Conservation (phyloP, 2,113 vertebrate species). For the Pelmatolapia mariae region DNA sequence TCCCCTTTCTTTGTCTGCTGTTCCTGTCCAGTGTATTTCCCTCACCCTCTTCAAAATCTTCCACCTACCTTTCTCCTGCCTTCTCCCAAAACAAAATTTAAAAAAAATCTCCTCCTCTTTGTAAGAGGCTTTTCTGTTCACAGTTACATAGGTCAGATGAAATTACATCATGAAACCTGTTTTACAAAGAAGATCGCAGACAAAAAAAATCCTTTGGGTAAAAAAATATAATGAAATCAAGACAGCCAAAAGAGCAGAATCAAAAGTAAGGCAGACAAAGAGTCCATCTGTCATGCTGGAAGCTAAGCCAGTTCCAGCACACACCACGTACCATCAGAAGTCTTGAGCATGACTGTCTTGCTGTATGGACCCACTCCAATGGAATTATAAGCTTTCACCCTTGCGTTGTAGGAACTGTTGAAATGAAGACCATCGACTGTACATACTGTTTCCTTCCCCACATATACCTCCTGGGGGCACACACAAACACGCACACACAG, state of each 20-base stretch:
- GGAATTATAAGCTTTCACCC: slow-evolving; percentile 93
- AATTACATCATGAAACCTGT: not conserved
- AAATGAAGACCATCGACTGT: slow-evolving; percentile 98
- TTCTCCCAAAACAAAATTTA: not conserved
- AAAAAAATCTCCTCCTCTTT: not conserved
- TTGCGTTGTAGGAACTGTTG: slow-evolving; percentile 94
- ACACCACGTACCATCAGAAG: slow-evolving; percentile 78
- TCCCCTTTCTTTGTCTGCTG: not conserved
- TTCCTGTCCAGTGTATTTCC: not conserved
- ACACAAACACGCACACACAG: not conserved
- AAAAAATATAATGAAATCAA: not conserved
- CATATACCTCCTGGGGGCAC: slow-evolving; percentile 86
- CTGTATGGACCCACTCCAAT: slow-evolving; percentile 91
- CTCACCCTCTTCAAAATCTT: not conserved
- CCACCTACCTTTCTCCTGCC: not conserved
- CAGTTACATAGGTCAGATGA: not conserved
- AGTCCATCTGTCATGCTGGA: not conserved
- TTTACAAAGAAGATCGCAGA: not conserved
- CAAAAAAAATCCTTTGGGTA: not conserved
- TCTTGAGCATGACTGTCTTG: slow-evolving; percentile 94
- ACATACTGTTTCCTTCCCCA: slow-evolving; percentile 96
- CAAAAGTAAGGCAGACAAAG: not conserved
- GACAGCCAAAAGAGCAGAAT: not conserved
- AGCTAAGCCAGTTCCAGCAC: not conserved
- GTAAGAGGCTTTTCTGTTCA: not conserved